Base-by-base conservation (phyloP, 2,888 invertebrate genomes). In the Nephrotoma guestfalica region DNA sequence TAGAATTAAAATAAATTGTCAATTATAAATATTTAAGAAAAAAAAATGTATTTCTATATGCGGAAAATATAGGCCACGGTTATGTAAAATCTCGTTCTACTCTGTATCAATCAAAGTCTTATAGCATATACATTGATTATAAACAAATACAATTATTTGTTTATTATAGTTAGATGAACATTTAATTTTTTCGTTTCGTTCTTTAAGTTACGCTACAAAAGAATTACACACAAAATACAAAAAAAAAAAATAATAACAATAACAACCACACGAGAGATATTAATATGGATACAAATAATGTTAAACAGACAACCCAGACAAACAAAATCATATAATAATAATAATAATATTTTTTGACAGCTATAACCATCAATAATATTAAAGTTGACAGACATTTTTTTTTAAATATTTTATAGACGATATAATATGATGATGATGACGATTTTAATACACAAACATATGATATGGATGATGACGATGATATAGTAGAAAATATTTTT, bases 281-380 rank as follows among this genome's bases (percentile, higher is more conserved):
- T 71, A 71, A 71, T 71, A 71, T 71, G 71, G 71, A 71, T 71
- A 71, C 71, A 71, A 71, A 71, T 71, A 71, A 71, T 71, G 71
- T 71, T 41, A 84, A 84, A 84, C 84, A 84, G 42, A 84, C 84
- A 84, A 84, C 84, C 84, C 41, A 84, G 42, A 84, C 41, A 84
- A 84, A 42, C 41, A 84, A 84, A 71, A 71, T 71, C 71, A 71
- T 71, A 71, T 71, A 71, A 71, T 71, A 84, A 84, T 41, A 84
- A 84, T 41, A 83, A 83, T 41, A 84, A 42, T 84, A 84, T 15
- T 84, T 84, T 84, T 84, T 84, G 84, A 84, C 84, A 84, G 84
- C 84, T 84, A 84, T 41, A 84, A 84, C 84, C 84, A 84, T 84
- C 84, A 84, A 84, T 84, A 84, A 84, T 84, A 84, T 84, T 42